Evolutionary conservation across 2,797 vertebrate genomes (phyloP).

Genomic region (Aldrovandia affinis): DNA sequence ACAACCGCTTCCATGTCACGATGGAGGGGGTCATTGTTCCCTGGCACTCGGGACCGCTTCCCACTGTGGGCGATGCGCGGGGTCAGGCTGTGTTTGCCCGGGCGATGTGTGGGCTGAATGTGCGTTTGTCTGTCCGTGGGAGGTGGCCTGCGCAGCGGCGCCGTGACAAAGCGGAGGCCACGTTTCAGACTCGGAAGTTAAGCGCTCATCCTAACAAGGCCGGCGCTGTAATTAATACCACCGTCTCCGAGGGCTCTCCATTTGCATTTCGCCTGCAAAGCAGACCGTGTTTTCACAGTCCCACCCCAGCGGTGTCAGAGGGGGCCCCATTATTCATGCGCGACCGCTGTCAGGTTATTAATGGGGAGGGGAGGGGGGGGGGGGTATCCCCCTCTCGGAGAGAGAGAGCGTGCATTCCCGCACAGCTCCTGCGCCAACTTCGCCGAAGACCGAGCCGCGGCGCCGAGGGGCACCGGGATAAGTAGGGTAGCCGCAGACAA

Average conservation of each 20-base stretch:
- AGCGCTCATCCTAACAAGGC: not conserved
- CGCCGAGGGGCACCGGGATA: not conserved
- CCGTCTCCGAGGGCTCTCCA: not conserved
- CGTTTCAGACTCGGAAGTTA: not conserved
- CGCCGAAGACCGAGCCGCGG: not conserved
- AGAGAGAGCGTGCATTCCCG: not conserved
- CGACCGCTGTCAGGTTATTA: not conserved
- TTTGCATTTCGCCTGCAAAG: not conserved
- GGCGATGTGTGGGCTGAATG: no score
- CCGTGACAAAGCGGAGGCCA: no score
- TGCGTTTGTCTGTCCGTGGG: no score
- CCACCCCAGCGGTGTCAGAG: not conserved
- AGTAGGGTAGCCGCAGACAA: slow-evolving; percentile 5
- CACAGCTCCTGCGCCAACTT: not conserved
- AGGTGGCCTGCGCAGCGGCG: no score
- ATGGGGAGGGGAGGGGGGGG: not conserved
- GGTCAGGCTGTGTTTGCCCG: no score
- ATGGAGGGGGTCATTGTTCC: no score
- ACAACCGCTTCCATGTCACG: no score
- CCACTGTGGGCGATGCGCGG: no score
- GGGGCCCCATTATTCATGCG: not conserved
- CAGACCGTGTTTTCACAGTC: not conserved
- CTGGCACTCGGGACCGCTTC: no score
- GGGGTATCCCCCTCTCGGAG: not conserved
- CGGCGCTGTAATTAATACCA: not conserved